A percentile compares a stretch with the other conserved stretches of the same genome.
Evolutionary conservation across 2,888 invertebrate species (phyloP).

Genomic region (Rhagium mordax): DNA sequence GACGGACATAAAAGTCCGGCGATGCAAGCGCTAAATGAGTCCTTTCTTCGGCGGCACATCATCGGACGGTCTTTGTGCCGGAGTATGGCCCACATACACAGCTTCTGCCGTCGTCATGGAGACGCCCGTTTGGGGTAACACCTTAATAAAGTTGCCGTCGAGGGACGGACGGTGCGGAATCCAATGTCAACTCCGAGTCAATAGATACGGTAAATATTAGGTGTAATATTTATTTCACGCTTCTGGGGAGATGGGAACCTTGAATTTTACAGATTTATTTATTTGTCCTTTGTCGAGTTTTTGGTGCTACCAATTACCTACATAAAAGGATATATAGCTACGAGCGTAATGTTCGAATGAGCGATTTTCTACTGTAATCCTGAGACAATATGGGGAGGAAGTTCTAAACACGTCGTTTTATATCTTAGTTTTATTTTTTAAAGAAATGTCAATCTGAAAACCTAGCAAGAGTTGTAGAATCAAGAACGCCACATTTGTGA

Average conservation of each 20-base stretch:
- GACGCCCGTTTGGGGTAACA: constrained; percentile 54
- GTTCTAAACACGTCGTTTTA: no score
- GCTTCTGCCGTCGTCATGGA: constrained; percentile 57
- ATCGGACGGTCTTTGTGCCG: constrained; percentile 42
- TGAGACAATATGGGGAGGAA: no score
- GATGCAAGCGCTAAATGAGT: constrained; percentile 23
- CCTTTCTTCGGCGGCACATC: constrained; percentile 26
- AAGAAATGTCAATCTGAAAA: no score
- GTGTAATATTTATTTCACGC: constrained; percentile 52
- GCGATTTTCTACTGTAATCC: no score
- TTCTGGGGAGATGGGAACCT: not conserved
- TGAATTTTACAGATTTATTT: not conserved
- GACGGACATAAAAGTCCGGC: constrained; percentile 28
- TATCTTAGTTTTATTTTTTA: no score
- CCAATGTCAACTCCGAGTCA: constrained; percentile 60
- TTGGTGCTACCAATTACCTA: no score
- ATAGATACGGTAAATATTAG: constrained; percentile 60
- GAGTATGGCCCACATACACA: constrained; percentile 50
- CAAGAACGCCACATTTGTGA: no score
- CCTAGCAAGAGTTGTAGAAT: no score
- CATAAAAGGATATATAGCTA: no score
- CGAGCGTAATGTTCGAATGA: no score
- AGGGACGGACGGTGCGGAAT: constrained; percentile 48
- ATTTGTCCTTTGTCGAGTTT: not conserved
- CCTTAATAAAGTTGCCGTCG: constrained; percentile 62